These are phyloP conservation scores for Semotilus atromaculatus DNA, from an alignment of 2,797 vertebrate genomes.

Conservation along the genomic window DNA sequence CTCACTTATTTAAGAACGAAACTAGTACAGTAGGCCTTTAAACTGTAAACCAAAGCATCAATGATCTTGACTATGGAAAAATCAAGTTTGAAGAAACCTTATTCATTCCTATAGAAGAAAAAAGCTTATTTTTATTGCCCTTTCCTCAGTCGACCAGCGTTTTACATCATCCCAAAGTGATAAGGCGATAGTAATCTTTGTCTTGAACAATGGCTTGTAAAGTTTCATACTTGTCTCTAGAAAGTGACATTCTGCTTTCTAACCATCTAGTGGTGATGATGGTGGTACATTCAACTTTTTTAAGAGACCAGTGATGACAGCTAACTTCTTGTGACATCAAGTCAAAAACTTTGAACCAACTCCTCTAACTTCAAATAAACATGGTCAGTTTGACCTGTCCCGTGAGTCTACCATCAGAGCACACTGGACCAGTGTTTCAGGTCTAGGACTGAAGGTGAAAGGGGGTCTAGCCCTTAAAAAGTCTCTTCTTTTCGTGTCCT, in stretches of 20 bases:
- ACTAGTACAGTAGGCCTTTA: constrained; percentile 31
- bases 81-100: neutral
- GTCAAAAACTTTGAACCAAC: constrained; percentile 55
- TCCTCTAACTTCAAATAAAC: constrained; percentile 3
- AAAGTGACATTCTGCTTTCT: constrained; percentile 28
- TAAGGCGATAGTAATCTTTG: constrained; percentile 25
- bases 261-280: constrained; percentile 18
- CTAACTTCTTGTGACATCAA: constrained; percentile 51
- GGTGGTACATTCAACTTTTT: constrained; percentile 42
- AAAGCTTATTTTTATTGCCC: neutral
- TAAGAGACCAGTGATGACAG: constrained; percentile 32
- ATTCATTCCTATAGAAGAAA: neutral
- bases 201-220: constrained; percentile 32
- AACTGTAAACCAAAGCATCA: neutral
- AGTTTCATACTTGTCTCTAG: constrained; percentile 21
- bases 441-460: neutral
- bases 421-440: neutral
- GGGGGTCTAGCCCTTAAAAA: neutral
- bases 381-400: constrained; percentile 13
- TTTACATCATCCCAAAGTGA: constrained; percentile 17
- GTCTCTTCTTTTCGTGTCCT: neutral
- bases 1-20: neutral
- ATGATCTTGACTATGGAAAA: neutral
- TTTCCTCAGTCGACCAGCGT: neutral
- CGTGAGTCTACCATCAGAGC: neutral